Evolutionary conservation across 2,113 vertebrate species (phyloP), one percentile per base, ranked within the genome.

Genomic region (Orthonyx spaldingii): DNA sequence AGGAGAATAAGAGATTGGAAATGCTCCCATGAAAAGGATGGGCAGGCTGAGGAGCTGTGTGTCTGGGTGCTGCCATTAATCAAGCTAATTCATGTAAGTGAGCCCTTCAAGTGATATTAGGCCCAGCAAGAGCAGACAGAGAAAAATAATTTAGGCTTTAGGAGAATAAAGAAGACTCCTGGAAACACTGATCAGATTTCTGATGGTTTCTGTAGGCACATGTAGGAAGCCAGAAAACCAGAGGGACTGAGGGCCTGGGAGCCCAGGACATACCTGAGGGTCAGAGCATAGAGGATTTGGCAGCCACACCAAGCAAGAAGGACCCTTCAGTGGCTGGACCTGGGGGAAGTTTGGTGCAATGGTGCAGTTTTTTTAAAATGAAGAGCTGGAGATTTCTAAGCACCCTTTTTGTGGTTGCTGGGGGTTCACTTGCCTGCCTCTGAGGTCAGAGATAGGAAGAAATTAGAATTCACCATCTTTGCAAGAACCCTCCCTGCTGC

Each of bases 331-430:
- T 14, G 66, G 3, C 33, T 32, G 50, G 24, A 44, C 9, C 16
- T 30, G 16, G 5, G 16, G 8, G 18, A 49, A 32, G 20, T 10
- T 47, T 19, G 33, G 37, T 42, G 15, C 56, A n/a, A 24, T 0
- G 9, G 33, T 2, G 1, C 2, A 1, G 10, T 42, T 20, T 39
- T 83, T 39, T 20, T n/a, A 3, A 37, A 49, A 66, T 11, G 1
- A 42, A 66, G 11, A 44, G 5, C 3, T 89, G 60, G 39, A 77
- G 64, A 30, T 42, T 52, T 65, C 56, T 22, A n/a, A 66, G 55
- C 24, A 15, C 26, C 5, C 18, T 21, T 30, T 33, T 39, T 41
- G 68, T 37, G 52, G n/a, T 14, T 27, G 33, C 56, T 83, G 49
- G 63, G 46, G 89, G 39, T 53, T 74, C 12, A 3, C 39, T 47